phyloP scores from a whole-genome alignment of 2,888 invertebrate species.

The Idaea biselata region DNA sequence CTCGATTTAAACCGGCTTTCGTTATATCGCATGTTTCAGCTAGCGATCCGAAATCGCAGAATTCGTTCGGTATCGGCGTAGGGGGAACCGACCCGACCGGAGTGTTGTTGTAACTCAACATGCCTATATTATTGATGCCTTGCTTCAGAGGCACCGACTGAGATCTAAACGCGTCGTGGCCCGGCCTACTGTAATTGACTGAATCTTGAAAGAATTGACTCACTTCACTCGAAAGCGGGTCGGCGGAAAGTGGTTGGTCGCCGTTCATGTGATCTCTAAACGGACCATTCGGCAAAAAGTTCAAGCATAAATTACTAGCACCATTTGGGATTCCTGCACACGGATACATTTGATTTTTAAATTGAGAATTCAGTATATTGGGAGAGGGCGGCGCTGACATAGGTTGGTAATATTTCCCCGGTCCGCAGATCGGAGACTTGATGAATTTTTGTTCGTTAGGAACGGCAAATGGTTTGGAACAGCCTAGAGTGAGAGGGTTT shows the following conservation, averaged over 20 bases:
- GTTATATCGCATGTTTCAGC: conserved; percentile 79
- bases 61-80: conserved; percentile 86
- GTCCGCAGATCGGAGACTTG: conserved; percentile 51
- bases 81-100: conserved; percentile 84
- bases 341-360: conserved; percentile 74
- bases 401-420: conserved; percentile 70
- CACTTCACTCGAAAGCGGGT: conserved; percentile 81
- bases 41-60: conserved; percentile 85
- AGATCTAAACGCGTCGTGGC: conserved; percentile 81
- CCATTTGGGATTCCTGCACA: conserved; percentile 63
- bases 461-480: conserved; percentile 65
- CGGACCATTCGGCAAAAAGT: conserved; percentile 64
- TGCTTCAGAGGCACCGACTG: conserved; percentile 89
- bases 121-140: conserved; percentile 67
- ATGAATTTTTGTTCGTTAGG: conserved; percentile 72
- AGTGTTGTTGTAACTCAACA: conserved; percentile 73
- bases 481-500: conserved; percentile 56
- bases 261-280: conserved; percentile 72
- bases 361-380: conserved; percentile 69
- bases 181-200: conserved; percentile 60
- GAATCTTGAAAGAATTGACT: conserved; percentile 82
- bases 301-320: conserved; percentile 65
- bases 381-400: conserved; percentile 88
- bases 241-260: conserved; percentile 70
- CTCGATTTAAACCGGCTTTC: conserved; percentile 75